Base-by-base conservation (phyloP, 2,113 vertebrate genomes). In the Callospermophilus lateralis region DNA sequence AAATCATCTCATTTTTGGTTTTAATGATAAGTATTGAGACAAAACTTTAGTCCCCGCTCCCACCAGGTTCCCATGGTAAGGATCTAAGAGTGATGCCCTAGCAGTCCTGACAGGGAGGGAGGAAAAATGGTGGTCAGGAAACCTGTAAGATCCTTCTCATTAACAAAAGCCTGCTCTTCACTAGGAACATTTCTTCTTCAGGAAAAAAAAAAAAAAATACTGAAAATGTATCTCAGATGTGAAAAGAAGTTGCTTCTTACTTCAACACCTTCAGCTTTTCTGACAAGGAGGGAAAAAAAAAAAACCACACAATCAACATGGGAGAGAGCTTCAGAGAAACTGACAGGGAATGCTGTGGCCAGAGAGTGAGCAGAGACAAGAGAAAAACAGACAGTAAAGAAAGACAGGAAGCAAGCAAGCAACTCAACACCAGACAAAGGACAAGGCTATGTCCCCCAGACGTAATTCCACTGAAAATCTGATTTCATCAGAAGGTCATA, bases 11-110 rank as follows among this genome's bases (percentile, higher is more conserved):
- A 20, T 37, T 51, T 32, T 65, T 28, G 45, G 8, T 37, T 39
- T 1, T 16, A 26, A 11, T n/a, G 10, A 34, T 2, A 3, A 6
- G 4, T 30, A 1, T 67, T 1, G 26, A 8, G 8, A 0, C 22
- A 15, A n/a, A 7, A 80, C 1, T 63, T 51, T 39, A 55, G 20
- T 67, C n/a, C 15, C n/a, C 51, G 13, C 26, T 39, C 55, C 17
- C 3, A 42, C 4, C 16, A 48, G 8, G 1, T 70, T 58, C 2
- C 65, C 84, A 20, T 22, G 19, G 4, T 30, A 45, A 37, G 16
- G 16, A 63, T 72, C 19, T 63, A 15, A 58, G 13, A 77, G 70
- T 24, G 15, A 51, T 17, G 3, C 16, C 9, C 1, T 19, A 12
- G 3, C 22, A 17, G 1, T 8, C 42, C 28, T 65, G 34, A 0